Evolutionary conservation across 2,888 invertebrate genomes (phyloP).

Genomic region (Agrotis exclamationis): DNA sequence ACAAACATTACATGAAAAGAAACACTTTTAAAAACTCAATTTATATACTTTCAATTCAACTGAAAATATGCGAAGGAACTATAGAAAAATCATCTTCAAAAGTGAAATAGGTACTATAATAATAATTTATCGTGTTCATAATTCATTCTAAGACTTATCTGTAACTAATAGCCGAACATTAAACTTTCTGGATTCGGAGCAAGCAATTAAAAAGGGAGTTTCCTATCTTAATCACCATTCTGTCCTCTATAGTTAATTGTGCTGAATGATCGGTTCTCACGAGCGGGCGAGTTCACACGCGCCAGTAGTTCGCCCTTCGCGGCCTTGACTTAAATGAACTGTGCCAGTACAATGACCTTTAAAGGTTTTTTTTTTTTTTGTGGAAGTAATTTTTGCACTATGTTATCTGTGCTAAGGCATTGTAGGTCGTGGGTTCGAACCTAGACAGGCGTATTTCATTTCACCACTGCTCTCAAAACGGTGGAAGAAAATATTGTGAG

Average conservation of each 20-base stretch:
- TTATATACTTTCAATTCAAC: no score
- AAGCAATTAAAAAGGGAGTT: conserved; percentile 20
- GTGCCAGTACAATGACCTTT: conserved; percentile 34
- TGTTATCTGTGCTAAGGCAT: no score
- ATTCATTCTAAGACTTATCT: conserved; percentile 1
- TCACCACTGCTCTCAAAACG: no score
- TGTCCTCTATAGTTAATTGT: conserved; percentile 35
- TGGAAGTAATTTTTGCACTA: no score
- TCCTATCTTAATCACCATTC: conserved; percentile 23
- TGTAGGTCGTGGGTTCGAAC: no score
- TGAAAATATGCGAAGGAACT: no score
- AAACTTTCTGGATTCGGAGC: conserved; percentile 19
- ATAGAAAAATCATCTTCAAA: neutral
- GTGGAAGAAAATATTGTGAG: no score
- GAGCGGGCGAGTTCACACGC: conserved; percentile 51
- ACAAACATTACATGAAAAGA: no score
- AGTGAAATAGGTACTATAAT: neutral
- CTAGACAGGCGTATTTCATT: no score
- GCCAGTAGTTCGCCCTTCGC: conserved; percentile 39
- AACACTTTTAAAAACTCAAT: no score
- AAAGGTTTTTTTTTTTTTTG: neutral
- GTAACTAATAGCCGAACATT: conserved; percentile 11
- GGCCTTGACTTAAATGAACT: conserved; percentile 44
- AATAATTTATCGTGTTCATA: neutral
- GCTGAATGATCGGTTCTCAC: conserved; percentile 39